phyloP scores from a whole-genome alignment of 2,888 invertebrate genomes.

The Exephanes ischioxanthus region DNA sequence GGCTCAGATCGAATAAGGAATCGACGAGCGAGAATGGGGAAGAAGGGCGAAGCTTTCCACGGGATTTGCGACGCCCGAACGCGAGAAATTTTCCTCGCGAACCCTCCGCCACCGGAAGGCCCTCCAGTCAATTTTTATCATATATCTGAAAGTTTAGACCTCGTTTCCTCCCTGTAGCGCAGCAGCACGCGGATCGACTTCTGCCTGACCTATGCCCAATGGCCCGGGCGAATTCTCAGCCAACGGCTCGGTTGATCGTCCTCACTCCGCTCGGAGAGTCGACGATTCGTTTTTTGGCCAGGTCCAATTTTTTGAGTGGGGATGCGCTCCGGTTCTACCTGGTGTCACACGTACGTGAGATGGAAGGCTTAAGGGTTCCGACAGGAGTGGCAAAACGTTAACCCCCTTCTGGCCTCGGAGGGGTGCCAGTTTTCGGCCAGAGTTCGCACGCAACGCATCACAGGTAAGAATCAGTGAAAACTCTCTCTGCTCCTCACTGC shows the following conservation, averaged over 20 bases:
- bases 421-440: constrained; percentile 83
- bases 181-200: constrained; percentile 78
- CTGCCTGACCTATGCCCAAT: constrained; percentile 84
- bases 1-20: constrained; percentile 49
- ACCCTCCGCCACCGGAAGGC: constrained; percentile 7
- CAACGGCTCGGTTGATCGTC: constrained; percentile 64
- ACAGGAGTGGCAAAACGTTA: constrained; percentile 55
- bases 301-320: constrained; percentile 45
- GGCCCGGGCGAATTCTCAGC: constrained; percentile 80
- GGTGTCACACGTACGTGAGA: constrained; percentile 40
- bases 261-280: constrained; percentile 40
- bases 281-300: constrained; percentile 27
- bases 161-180: constrained; percentile 6
- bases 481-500: neutral
- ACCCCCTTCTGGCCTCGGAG: constrained; percentile 72
- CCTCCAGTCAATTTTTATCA: constrained; percentile 83
- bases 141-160: constrained; percentile 80
- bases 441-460: constrained; percentile 81
- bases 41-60: constrained; percentile 22
- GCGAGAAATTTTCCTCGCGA: constrained; percentile 45
- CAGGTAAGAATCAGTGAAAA: constrained; percentile 70
- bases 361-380: neutral
- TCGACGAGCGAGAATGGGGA: constrained; percentile 46
- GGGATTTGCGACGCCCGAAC: constrained; percentile 51
- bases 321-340: constrained; percentile 61